These are phyloP conservation scores for Drosophila lacicola DNA, from an alignment of 2,888 invertebrate species.

Conservation along the genomic window DNA sequence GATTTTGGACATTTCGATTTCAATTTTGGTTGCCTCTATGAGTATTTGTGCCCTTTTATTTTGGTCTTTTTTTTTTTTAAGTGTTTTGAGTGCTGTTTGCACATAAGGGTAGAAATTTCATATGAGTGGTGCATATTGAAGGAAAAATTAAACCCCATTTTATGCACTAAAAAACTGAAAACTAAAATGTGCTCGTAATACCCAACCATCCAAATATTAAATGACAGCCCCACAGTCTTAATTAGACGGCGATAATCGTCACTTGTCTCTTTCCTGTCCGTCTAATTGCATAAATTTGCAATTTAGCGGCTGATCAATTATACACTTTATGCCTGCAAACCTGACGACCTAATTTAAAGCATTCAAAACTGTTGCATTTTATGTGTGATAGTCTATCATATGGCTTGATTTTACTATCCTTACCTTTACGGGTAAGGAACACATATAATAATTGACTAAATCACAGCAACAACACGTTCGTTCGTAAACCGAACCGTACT, in stretches of 20 bases:
- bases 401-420: conserved; percentile 2
- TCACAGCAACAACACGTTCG: conserved; percentile 60
- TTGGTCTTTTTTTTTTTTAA: background rate
- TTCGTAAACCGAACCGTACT: conserved; percentile 6
- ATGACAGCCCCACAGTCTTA: background rate
- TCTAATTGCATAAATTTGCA: conserved; percentile 50
- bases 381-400: conserved; percentile 9
- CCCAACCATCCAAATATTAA: background rate
- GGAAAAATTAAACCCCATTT: background rate
- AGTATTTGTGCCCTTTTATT: conserved; percentile 17
- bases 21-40: conserved; percentile 16
- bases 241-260: conserved; percentile 6
- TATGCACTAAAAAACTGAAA: background rate
- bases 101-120: background rate
- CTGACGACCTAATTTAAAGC: conserved; percentile 45
- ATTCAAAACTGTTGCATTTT: background rate
- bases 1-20: conserved; percentile 25
- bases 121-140: background rate
- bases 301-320: conserved; percentile 38
- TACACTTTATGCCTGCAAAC: background rate
- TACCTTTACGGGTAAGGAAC: background rate
- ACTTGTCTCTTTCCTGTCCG: conserved; percentile 37
- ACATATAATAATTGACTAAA: conserved; percentile 57
- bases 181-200: background rate
- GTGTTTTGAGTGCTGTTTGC: conserved; percentile 25